Conservation (phyloP, 2,888 invertebrate genomes). For the Drosophila paucipuncta region DNA sequence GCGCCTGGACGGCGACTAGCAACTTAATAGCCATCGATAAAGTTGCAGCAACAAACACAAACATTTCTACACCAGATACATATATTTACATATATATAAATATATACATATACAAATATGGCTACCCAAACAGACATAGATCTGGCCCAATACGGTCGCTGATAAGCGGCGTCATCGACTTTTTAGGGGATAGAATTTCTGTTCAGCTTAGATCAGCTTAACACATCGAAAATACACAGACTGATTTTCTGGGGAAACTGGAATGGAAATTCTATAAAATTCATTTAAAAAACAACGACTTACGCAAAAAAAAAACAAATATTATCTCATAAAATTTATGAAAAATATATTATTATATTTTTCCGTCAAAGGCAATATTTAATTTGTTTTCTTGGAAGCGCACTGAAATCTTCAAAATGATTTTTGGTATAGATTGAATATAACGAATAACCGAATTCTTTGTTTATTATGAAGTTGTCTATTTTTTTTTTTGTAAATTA, state of each 20-base stretch:
- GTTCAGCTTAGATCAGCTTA: neutral
- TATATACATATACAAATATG: neutral
- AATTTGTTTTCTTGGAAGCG: neutral
- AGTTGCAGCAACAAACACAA: constrained; percentile 28
- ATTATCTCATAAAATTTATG: neutral
- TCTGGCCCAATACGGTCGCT: constrained; percentile 4
- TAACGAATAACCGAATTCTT: neutral
- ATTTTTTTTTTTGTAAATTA: neutral
- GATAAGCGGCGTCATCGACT: constrained; percentile 57
- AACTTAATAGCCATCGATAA: constrained; percentile 76
- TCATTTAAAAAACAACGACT: neutral
- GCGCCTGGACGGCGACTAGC: constrained; percentile 74
- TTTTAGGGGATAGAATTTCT: constrained; percentile 1
- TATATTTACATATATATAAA: neutral
- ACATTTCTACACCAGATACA: constrained; percentile 8
- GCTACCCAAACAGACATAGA: constrained; percentile 4
- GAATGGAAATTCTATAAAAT: neutral
- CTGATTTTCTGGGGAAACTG: neutral
- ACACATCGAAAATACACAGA: neutral
- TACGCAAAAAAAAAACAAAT: neutral
- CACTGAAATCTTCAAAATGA: neutral
- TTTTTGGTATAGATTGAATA: neutral
- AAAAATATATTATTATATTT: neutral
- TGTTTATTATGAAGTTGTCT: neutral
- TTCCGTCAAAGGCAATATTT: neutral